A percentile compares a stretch with the other conserved stretches of the same genome.
Conservation (phyloP, 2,113 vertebrate genomes). For the Nipponia nippon region DNA sequence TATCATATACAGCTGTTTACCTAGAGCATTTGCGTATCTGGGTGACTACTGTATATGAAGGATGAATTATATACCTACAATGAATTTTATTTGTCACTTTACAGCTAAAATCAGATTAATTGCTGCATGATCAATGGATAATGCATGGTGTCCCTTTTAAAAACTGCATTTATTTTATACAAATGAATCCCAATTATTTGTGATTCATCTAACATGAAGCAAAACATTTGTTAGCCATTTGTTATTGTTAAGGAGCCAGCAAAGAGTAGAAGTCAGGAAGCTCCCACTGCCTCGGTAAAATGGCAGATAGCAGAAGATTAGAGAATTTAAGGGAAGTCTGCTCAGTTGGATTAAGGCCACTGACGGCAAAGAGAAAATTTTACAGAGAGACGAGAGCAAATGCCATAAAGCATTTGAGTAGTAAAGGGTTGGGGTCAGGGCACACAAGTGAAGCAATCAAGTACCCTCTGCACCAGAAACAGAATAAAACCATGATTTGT, state of each 20-base stretch:
- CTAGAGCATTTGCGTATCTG: neutral
- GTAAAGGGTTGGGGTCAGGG: neutral
- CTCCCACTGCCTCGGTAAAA: neutral
- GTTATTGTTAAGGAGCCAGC: neutral
- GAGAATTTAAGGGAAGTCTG: neutral
- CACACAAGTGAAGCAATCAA: neutral
- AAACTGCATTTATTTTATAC: neutral
- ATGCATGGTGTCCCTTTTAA: neutral
- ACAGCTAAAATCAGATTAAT: neutral
- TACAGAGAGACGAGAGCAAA: neutral
- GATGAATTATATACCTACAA: neutral
- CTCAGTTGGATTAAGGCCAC: neutral
- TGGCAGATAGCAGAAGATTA: neutral
- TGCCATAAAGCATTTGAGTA: neutral
- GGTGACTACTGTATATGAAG: neutral
- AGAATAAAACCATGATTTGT: neutral
- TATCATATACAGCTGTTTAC: neutral
- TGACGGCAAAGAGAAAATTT: neutral
- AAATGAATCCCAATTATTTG: neutral
- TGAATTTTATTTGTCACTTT: neutral
- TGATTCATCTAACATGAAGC: neutral
- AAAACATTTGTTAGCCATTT: slow-evolving; percentile 34
- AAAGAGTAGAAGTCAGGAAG: slow-evolving; percentile 10
- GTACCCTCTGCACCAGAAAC: neutral
- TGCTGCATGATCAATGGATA: neutral